These are phyloP conservation scores for Lamellibrachia satsuma DNA, from an alignment of 2,888 invertebrate species.

Conservation along the genomic window DNA sequence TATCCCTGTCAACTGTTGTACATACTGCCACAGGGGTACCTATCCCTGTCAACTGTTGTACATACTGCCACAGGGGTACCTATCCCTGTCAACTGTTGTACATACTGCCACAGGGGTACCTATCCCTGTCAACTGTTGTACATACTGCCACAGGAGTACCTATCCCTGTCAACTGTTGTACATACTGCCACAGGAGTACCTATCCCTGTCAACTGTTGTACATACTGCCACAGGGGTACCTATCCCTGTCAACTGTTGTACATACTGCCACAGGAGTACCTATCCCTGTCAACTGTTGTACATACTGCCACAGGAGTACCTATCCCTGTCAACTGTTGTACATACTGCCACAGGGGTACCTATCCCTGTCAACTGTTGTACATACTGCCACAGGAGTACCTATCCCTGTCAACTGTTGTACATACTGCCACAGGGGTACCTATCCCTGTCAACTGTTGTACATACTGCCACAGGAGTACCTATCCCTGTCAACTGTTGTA, in stretches of 20 bases:
- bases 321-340: too few species aligned
- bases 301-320: background rate
- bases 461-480: background rate
- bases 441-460: too few species aligned
- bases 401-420: too few species aligned
- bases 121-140: too few species aligned
- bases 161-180: too few species aligned
- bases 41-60: conserved; percentile 27
- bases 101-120: background rate
- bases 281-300: too few species aligned
- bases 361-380: too few species aligned
- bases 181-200: background rate
- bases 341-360: background rate
- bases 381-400: background rate
- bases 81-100: too few species aligned
- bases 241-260: too few species aligned
- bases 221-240: background rate
- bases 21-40: too few species aligned
- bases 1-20: conserved; percentile 27
- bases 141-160: background rate
- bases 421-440: background rate
- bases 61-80: conserved; percentile 66
- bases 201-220: too few species aligned
- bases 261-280: background rate
- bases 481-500: too few species aligned